Conservation (phyloP, 2,797 vertebrate species). For the Myoxocephalus aenaeus region DNA sequence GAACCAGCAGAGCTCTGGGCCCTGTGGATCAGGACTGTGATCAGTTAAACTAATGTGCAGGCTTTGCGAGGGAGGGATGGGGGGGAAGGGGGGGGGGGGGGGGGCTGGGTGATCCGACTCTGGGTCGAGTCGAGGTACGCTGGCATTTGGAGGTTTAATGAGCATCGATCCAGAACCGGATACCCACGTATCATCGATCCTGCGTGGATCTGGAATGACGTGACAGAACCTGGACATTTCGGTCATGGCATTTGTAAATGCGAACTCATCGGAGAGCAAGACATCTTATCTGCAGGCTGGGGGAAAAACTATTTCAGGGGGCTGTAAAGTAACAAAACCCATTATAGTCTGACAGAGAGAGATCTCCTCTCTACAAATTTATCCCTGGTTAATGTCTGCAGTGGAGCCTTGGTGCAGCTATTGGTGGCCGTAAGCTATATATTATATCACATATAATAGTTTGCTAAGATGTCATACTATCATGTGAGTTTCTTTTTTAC, state of each 20-base stretch:
- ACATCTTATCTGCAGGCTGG: not conserved
- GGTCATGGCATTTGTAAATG: not conserved
- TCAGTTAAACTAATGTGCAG: not conserved
- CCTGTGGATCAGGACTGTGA: not conserved
- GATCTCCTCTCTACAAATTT: not conserved
- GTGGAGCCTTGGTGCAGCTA: not conserved
- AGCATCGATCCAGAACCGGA: not conserved
- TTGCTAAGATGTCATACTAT: not conserved
- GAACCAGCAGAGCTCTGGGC: not conserved
- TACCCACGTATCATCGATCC: not conserved
- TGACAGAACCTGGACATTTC: not conserved
- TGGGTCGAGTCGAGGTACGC: not conserved
- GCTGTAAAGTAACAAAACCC: not conserved
- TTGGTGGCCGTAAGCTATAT: not conserved
- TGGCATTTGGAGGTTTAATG: constrained; percentile 1
- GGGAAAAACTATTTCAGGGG: not conserved
- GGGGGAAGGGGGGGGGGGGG: too few relatives aligned
- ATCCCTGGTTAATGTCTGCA: not conserved
- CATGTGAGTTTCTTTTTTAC: too few relatives aligned
- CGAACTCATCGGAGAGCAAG: not conserved
- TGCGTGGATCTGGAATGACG: not conserved
- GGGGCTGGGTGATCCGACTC: not conserved
- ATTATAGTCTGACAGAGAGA: not conserved
- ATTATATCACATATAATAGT: not conserved
- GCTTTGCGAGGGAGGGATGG: not conserved